A percentile compares a stretch with the other conserved stretches of the same genome.
Evolutionary conservation across 2,888 invertebrate species (phyloP).

Genomic region (Suillia variegata): DNA sequence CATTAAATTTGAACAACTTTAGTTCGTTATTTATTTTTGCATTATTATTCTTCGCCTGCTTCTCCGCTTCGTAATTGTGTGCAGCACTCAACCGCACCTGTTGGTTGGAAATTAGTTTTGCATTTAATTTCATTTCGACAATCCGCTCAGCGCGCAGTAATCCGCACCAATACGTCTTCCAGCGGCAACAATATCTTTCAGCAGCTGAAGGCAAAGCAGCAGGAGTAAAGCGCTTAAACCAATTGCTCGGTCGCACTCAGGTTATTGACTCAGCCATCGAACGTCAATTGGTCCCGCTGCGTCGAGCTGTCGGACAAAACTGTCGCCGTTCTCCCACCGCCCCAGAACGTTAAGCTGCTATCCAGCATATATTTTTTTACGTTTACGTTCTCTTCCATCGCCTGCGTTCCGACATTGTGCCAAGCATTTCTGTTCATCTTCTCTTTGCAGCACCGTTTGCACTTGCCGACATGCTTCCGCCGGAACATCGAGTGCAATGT

Average conservation of each 20-base stretch:
- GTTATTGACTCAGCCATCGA: slow-evolving; percentile 19
- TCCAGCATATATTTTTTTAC: neutral
- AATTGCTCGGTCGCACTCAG: slow-evolving; percentile 4
- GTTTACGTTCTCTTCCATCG: neutral
- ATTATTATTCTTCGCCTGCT: no score
- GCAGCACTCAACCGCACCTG: neutral
- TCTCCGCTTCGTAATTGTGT: no score
- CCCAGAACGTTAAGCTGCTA: no score
- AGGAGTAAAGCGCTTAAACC: neutral
- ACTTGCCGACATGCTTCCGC: neutral
- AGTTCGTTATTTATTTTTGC: no score
- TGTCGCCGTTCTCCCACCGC: neutral
- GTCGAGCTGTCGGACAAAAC: neutral
- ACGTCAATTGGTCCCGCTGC: slow-evolving; percentile 8
- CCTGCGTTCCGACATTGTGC: neutral
- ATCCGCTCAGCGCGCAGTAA: slow-evolving; percentile 2
- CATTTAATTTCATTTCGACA: slow-evolving; percentile 13
- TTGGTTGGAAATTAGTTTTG: slow-evolving; percentile 6
- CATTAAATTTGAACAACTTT: no score
- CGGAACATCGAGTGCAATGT: slow-evolving; percentile 3
- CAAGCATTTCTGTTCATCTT: neutral
- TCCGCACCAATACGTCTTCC: neutral
- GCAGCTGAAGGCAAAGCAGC: no score
- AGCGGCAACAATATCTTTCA: neutral
- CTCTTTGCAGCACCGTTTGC: neutral